Base-by-base conservation (phyloP, 2,888 invertebrate species). In the Amitus sp. region DNA sequence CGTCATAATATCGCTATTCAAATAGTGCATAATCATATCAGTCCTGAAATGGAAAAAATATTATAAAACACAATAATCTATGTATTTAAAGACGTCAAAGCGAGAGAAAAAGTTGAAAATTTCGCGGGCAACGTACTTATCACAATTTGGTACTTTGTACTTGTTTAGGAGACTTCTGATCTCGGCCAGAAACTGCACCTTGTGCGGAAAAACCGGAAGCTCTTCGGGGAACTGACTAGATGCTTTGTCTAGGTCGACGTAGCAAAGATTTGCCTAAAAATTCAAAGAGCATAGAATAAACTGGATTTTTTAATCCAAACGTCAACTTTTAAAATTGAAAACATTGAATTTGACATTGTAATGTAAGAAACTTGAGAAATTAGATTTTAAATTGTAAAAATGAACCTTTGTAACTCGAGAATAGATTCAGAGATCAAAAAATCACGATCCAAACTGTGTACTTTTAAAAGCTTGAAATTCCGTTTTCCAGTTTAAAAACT, bases 211-310 rank as follows among this genome's bases (percentile, higher is more conserved):
- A 62, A 89, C 87, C 0, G 97, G 96, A 73, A 98, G 84, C 82
- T 98, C 98, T 83, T 98, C 98, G 0, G 98, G 98, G 71, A 96
- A 85, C 82, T 97, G 96, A 71, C 98, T 92, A 72, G 89, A 89
- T 68, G 93, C 93, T 72, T 92, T 92, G 83, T 99, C 98, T 68
- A 99, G 92, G 84, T 99, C 97, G 48, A 99, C 94, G 77, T 96
- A 91, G 84, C 98, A 99, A 48, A 97, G 85, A 62, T 94, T 94
- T 7, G 95, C 95, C 85, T 96, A 90, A 12, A 73, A 37, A n/a
- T n/a, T n/a, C n/a, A n/a, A n/a, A n/a, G n/a, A n/a, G n/a, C n/a
- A n/a, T n/a, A n/a, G n/a, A n/a, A n/a, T n/a, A n/a, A n/a, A n/a
- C n/a, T n/a, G n/a, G n/a, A n/a, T n/a, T n/a, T n/a, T n/a, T n/a